Conservation (phyloP, 2,888 invertebrate genomes). For the Pyrrhosoma nymphula region DNA sequence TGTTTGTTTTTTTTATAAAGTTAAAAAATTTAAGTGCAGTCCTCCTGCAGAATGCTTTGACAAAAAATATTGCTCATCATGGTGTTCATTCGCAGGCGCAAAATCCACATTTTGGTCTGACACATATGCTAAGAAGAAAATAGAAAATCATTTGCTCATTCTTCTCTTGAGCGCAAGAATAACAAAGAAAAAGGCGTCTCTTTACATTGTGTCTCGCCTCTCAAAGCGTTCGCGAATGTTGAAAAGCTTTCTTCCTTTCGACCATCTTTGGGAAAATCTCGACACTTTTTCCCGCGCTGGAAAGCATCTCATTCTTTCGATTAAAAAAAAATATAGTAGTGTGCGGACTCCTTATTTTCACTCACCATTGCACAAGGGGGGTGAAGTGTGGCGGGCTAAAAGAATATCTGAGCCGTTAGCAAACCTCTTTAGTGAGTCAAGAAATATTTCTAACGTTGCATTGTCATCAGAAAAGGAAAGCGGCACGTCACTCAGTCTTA, state of each 20-base stretch:
- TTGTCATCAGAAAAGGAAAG: background rate
- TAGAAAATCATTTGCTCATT: background rate
- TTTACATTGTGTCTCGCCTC: constrained; percentile 10
- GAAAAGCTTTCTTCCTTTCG: constrained; percentile 28
- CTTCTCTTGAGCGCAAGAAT: background rate
- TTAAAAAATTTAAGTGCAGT: too few relatives aligned
- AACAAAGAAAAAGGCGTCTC: background rate
- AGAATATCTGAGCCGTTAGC: background rate
- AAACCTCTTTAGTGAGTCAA: background rate
- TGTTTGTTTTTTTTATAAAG: too few relatives aligned
- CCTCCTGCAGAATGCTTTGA: too few relatives aligned
- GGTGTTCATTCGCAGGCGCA: background rate
- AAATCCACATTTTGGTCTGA: background rate
- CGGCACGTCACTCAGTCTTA: background rate
- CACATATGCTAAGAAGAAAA: background rate
- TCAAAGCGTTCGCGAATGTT: background rate
- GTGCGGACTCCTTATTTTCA: background rate
- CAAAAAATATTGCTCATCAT: background rate
- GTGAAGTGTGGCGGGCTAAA: background rate
- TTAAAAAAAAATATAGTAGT: constrained; percentile 25
- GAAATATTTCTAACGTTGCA: constrained; percentile 33
- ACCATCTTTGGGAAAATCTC: constrained; percentile 47
- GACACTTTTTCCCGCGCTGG: constrained; percentile 5
- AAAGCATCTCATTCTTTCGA: constrained; percentile 42
- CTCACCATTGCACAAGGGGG: background rate